Conservation (phyloP, 2,888 invertebrate genomes). For the Alviniconcha strummeri region DNA sequence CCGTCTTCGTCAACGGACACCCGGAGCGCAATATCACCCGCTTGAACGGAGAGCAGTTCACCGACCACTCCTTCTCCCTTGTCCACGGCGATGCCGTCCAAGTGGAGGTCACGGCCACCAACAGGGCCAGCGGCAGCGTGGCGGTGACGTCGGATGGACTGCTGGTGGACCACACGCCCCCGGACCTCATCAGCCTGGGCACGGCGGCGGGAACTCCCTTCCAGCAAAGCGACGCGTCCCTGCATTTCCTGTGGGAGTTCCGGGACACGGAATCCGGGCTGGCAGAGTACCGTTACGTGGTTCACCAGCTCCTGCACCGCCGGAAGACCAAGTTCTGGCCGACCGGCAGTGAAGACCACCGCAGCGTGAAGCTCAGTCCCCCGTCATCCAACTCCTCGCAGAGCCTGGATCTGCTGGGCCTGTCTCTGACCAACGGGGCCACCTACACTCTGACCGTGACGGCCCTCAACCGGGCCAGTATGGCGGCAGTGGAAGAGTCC, state of each 20-base stretch:
- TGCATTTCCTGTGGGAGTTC: conserved; percentile 49
- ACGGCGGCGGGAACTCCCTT: conserved; percentile 22
- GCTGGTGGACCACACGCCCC: conserved; percentile 57
- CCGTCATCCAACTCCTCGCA: background rate
- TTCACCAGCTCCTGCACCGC: conserved; percentile 47
- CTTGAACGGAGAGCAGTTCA: conserved; percentile 16
- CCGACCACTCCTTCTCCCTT: conserved; percentile 42
- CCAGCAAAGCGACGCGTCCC: conserved; percentile 40
- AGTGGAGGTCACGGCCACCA: conserved; percentile 49
- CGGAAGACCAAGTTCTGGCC: conserved; percentile 50
- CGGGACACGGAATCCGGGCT: conserved; percentile 53
- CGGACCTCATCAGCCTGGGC: conserved; percentile 37
- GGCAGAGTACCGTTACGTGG: conserved; percentile 46
- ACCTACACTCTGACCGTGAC: conserved; percentile 51
- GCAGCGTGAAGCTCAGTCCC: conserved; percentile 4
- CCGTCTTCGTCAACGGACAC: conserved; percentile 48
- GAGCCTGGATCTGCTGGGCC: background rate
- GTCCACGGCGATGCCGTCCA: conserved; percentile 42
- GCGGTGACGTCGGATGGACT: conserved; percentile 48
- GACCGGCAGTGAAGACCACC: conserved; percentile 17
- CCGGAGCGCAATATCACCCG: conserved; percentile 38
- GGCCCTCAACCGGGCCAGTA: conserved; percentile 50
- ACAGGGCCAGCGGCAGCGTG: conserved; percentile 49
- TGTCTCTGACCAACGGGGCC: conserved; percentile 46
- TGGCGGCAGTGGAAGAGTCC: conserved; percentile 51